phyloP scores from a whole-genome alignment of 2,888 invertebrate genomes.

The Macrophya alboannulata region DNA sequence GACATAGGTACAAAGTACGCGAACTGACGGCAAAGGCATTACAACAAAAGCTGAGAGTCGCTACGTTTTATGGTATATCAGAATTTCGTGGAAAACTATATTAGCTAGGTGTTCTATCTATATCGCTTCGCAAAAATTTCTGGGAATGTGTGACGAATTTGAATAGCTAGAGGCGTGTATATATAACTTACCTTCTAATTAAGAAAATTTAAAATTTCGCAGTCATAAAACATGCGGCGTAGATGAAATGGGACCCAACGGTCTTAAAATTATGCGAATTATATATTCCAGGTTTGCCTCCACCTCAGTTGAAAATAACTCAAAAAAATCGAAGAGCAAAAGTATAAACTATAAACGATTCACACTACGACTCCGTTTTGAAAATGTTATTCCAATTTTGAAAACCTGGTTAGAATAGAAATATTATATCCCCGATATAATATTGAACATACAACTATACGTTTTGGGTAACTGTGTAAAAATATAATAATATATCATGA shows the following conservation, averaged over 20 bases:
- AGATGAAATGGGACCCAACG: background rate
- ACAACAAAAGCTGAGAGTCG: background rate
- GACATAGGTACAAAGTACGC: background rate
- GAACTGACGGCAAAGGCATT: background rate
- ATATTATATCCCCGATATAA: background rate
- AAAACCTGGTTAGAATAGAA: background rate
- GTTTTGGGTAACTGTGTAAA: background rate
- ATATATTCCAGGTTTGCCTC: background rate
- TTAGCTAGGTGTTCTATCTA: background rate
- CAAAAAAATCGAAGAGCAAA: background rate
- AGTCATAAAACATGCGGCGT: slow-evolving; percentile 9
- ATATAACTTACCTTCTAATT: background rate
- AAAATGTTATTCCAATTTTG: background rate
- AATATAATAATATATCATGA: background rate
- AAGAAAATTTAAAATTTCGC: background rate
- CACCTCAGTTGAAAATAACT: background rate
- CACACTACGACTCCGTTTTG: background rate
- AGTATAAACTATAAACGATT: background rate
- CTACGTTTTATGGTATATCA: background rate
- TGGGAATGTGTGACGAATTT: background rate
- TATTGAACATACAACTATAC: background rate
- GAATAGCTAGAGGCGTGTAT: background rate
- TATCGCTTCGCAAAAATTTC: background rate
- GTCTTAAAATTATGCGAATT: background rate
- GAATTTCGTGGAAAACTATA: background rate